Base-by-base conservation (phyloP, 1,140 invertebrate genomes). In the Heliothis subflexa region DNA sequence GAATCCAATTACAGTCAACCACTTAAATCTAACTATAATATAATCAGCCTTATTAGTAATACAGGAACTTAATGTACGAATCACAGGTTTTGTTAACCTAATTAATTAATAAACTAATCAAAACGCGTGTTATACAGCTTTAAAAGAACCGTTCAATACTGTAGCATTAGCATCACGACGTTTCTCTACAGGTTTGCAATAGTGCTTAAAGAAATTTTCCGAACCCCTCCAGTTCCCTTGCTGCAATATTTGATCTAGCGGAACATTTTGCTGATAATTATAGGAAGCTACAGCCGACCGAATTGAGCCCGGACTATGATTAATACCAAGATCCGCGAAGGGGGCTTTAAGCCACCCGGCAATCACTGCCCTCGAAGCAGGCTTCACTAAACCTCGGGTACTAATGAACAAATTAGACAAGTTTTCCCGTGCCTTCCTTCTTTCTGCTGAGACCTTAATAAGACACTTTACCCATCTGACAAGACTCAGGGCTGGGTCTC, bases 261-360 rank as follows among this genome's bases (percentile, higher is more conserved):
- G n/a, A n/a, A n/a, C n/a, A n/a, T n/a, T n/a, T n/a, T n/a, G n/a
- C n/a, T n/a, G n/a, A n/a, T n/a, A n/a, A n/a, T n/a, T 86, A 12
- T 77, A 16, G 0, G 61, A 89, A 3, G 86, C 85, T n/a, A 89
- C 87, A 14, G 88, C 88, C 10, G 86, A 84, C 10, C 85, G 33
- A 14, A 89, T 82, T 61, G 81, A 81, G 0, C 88, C 87, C 16
- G 88, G 86, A 11, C 78, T 59, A 33, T 61, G 75, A 13, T 84
- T 68, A 21, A 89, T 83, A 5, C 81, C 82, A 45, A 83, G 40
- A n/a, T 82, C 81, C 16, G 73, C 64, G 16, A 89, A 82, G 47
- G 76, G 52, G 11, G 81, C 74, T 28, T 82, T 83, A 40, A 89
- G 25, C 88, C 87, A 89, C 0, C 83, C 82, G 1, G 85, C 88